Base-by-base conservation (phyloP, 2,888 invertebrate species). In the Harpalus rufipes region DNA sequence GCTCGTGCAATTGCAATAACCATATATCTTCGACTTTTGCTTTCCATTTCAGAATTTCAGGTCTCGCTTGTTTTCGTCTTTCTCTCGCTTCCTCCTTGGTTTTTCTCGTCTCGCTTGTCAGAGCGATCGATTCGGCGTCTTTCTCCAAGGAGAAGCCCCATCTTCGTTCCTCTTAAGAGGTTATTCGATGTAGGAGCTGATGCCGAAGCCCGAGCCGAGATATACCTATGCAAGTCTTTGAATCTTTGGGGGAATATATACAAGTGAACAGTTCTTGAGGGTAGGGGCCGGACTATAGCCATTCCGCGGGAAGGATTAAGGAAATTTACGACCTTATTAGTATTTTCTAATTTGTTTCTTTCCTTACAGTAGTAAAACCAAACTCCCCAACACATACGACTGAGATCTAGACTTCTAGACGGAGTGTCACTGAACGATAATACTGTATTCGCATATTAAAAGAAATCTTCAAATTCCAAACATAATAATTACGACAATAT, bases 1-100 rank as follows among this genome's bases (percentile, higher is more conserved):
- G 85, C 80, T 56, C 65, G 25, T 88, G 88, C 88, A 88, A 88
- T 88, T 88, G 88, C 88, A 88, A 88, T 88, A 88, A 88, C 88
- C 88, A 88, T 88, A 88, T 88, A 88, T 88, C 88, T 88, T 87
- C 85, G 79, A 83, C 84, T 85, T 83, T 83, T 85, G 78, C 79
- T 76, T 86, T 85, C 84, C 78, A 59, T 80, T 61, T 58, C 80
- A 41, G 58, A 56, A 58, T 58, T 78, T 78, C 78, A 78, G 78
- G 56, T 58, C 78, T 78, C 78, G 78, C 78, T 78, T 78, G 56
- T 56, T 78, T 78, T 78, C 78, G 16, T 74, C 72, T 74, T 74
- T 74, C 72, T 72, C 68, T 44, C 41, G 32, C 39, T 44, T 16
- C 72, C 72, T 74, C 44, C 16, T 74, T 44, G 21, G 12, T 65